phyloP scores from a whole-genome alignment of 1,140 invertebrate genomes.

The Calosoma granatense region DNA sequence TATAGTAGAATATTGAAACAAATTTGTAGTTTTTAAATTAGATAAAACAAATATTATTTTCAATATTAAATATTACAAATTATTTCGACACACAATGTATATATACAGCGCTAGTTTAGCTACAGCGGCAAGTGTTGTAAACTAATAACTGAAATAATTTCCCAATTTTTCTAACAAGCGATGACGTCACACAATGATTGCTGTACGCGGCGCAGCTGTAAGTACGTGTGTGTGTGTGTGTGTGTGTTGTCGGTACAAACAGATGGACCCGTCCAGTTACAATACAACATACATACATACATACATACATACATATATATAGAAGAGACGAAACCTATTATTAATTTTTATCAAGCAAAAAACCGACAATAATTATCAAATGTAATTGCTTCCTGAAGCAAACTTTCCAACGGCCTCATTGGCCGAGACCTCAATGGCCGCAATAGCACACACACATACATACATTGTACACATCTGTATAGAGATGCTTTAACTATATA shows the following conservation, averaged over 20 bases:
- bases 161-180: background rate
- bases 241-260: background rate
- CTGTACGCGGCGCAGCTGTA: background rate
- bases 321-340: slow-evolving; percentile 1
- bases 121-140: too few species aligned
- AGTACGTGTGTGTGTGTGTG: too few species aligned
- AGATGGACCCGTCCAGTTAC: background rate
- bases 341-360: slow-evolving; percentile 5
- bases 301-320: too few species aligned
- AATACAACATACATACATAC: too few species aligned
- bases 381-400: slow-evolving; percentile 7
- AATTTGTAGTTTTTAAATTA: too few species aligned
- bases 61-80: too few species aligned
- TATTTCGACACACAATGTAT: too few species aligned
- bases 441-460: slow-evolving; percentile 1
- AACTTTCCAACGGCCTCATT: background rate
- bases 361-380: slow-evolving; percentile 5
- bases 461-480: background rate
- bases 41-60: too few species aligned
- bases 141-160: slow-evolving; percentile 1
- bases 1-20: too few species aligned
- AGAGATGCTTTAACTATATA: too few species aligned
- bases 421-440: background rate
- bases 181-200: background rate
- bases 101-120: too few species aligned